phyloP scores from a whole-genome alignment of 1,140 invertebrate genomes.

The Nebria ingens region DNA sequence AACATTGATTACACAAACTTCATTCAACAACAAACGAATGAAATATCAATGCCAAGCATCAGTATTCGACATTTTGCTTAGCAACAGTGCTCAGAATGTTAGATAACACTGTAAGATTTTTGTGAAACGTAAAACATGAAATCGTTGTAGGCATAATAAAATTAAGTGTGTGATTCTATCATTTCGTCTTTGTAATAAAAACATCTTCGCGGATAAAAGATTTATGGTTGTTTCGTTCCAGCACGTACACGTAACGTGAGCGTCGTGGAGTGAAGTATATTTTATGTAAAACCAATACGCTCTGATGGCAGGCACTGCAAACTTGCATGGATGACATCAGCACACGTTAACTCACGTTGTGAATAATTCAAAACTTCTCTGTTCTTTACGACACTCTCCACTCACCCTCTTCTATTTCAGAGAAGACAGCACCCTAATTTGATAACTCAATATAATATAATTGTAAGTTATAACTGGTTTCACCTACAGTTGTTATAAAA shows the following conservation, averaged over 20 bases:
- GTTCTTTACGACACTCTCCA: no score
- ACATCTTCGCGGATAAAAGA: conserved; percentile 1
- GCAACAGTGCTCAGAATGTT: no score
- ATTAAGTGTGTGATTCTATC: background rate
- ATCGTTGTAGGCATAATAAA: background rate
- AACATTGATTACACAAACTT: background rate
- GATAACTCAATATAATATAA: no score
- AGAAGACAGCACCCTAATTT: no score
- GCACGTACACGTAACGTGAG: background rate
- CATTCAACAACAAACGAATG: background rate
- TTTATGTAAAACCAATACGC: conserved; percentile 7
- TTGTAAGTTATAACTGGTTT: no score
- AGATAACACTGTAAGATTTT: no score
- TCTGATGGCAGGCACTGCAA: background rate
- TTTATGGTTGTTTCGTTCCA: background rate
- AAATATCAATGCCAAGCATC: background rate
- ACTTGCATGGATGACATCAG: conserved; percentile 4
- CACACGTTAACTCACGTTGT: conserved; percentile 1
- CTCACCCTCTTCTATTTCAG: no score
- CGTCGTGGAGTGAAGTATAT: background rate
- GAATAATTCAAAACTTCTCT: background rate
- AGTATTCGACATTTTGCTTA: background rate
- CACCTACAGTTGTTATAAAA: no score
- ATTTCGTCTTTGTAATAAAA: background rate
- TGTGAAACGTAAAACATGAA: background rate